A percentile compares a stretch with the other conserved stretches of the same genome.
These are phyloP conservation scores for Orius insidiosus DNA, from an alignment of 1,140 invertebrate species.

Conservation along the genomic window DNA sequence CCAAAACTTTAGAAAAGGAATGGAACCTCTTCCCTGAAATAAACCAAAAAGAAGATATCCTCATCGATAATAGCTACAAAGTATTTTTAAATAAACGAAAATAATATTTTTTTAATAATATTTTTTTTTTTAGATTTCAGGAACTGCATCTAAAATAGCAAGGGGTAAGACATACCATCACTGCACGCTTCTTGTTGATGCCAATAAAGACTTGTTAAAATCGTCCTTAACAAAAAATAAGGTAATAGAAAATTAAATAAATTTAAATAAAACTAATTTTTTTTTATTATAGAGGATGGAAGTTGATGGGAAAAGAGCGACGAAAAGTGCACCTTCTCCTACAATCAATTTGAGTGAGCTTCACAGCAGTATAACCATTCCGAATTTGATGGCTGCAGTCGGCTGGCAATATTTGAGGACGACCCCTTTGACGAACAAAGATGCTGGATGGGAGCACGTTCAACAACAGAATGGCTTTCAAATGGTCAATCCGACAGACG, in stretches of 20 bases:
- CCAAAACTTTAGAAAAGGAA: constrained; percentile 53
- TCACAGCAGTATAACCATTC: constrained; percentile 45
- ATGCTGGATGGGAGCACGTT: constrained; percentile 45
- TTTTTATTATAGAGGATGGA: constrained; percentile 26
- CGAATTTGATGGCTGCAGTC: constrained; percentile 48
- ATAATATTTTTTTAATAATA: constrained; percentile 6
- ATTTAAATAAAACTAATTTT: no score
- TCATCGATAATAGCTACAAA: constrained; percentile 63
- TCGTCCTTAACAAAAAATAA: constrained; percentile 44
- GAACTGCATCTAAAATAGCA: constrained; percentile 79
- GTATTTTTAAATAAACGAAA: constrained; percentile 30
- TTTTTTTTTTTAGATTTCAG: constrained; percentile 48
- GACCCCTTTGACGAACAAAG: constrained; percentile 39
- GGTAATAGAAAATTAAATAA: constrained; percentile 26
- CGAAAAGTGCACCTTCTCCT: constrained; percentile 57
- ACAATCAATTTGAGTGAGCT: constrained; percentile 49
- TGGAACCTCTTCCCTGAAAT: constrained; percentile 59
- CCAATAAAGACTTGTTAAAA: constrained; percentile 53
- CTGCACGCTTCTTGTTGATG: constrained; percentile 76
- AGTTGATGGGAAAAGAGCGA: constrained; percentile 41
- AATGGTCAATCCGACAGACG: constrained; percentile 68
- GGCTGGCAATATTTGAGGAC: constrained; percentile 70
- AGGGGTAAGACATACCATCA: constrained; percentile 79
- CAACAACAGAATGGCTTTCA: constrained; percentile 60
- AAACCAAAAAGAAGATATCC: constrained; percentile 64